Conservation (phyloP, 2,797 vertebrate genomes). For the Sarcoramphus papa region DNA sequence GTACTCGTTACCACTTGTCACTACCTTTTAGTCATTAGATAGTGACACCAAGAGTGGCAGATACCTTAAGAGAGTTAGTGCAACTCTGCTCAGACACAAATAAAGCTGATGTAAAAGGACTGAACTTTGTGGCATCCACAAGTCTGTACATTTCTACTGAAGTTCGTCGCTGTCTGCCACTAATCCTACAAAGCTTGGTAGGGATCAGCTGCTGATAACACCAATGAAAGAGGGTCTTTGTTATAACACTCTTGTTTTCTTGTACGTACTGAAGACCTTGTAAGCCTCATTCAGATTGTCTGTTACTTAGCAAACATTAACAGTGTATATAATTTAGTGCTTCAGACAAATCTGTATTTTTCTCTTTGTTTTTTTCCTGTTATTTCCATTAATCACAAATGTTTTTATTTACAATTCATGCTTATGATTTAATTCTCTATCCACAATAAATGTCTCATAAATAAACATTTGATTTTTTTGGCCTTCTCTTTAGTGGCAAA, state of each 20-base stretch:
- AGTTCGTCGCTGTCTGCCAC: constrained; percentile 47
- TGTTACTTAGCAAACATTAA: constrained; percentile 17
- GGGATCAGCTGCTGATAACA: constrained; percentile 48
- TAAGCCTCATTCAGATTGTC: not conserved
- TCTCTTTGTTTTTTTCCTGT: not conserved
- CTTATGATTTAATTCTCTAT: not conserved
- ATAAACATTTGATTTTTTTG: not conserved
- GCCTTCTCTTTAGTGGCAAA: not conserved
- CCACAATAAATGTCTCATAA: constrained; percentile 1
- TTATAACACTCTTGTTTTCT: not conserved
- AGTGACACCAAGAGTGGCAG: not conserved
- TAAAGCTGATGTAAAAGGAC: not conserved
- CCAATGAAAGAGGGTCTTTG: constrained; percentile 37
- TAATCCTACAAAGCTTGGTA: constrained; percentile 36
- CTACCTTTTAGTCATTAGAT: not conserved
- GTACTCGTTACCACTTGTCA: not conserved
- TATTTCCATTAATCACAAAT: not conserved
- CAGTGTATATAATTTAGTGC: not conserved
- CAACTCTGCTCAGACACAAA: not conserved
- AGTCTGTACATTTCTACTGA: constrained; percentile 33
- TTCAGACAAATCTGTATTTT: not conserved
- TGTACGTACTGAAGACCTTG: not conserved
- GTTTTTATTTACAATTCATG: not conserved
- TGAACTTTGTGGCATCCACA: not conserved
- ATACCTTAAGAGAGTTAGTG: not conserved